Conservation (phyloP, 1,140 invertebrate species). For the Metaphire vulgaris region DNA sequence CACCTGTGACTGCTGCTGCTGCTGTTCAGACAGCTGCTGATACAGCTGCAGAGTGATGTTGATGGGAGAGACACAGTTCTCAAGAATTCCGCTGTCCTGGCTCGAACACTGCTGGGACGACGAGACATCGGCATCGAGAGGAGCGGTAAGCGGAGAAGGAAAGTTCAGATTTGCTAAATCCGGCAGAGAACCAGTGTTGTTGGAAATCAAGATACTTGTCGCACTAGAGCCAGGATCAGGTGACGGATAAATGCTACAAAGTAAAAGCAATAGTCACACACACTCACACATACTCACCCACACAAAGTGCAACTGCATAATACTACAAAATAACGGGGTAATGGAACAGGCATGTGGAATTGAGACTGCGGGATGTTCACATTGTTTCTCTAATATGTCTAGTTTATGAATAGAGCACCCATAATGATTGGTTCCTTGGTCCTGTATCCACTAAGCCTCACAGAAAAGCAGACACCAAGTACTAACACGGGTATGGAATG, state of each 20-base stretch:
- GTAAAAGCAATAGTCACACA: too few species aligned
- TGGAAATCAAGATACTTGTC: background rate
- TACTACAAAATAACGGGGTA: too few species aligned
- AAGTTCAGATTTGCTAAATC: background rate
- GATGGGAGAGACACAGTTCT: background rate
- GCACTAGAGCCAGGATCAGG: background rate
- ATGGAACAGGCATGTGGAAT: too few species aligned
- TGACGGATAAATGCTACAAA: background rate
- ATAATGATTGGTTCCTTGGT: too few species aligned
- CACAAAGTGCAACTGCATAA: too few species aligned
- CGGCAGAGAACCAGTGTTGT: background rate
- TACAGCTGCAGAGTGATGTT: background rate
- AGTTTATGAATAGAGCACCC: too few species aligned
- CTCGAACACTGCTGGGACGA: background rate
- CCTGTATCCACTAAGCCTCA: too few species aligned
- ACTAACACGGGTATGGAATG: too few species aligned
- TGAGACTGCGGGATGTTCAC: too few species aligned
- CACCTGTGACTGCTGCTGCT: background rate
- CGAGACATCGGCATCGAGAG: background rate
- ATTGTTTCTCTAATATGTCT: too few species aligned
- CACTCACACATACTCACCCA: too few species aligned
- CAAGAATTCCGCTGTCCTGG: background rate
- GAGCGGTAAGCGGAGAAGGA: background rate
- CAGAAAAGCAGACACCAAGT: too few species aligned
- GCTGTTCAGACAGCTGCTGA: background rate